Conservation (phyloP, 2,888 invertebrate species). For the Platerodrilus igneus region DNA sequence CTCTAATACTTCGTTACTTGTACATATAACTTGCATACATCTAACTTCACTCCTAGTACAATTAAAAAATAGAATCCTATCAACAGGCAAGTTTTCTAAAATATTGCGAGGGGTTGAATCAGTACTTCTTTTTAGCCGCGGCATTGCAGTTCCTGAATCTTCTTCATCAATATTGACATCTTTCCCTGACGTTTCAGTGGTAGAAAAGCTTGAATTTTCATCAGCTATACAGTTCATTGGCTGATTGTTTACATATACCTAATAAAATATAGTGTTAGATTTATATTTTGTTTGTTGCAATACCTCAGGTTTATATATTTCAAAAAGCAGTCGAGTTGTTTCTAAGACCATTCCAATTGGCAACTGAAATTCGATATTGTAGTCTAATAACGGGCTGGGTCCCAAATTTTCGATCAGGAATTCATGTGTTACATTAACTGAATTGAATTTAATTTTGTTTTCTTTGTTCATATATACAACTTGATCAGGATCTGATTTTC, state of each 20-base stretch:
- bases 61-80: constrained; percentile 15
- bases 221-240: constrained; percentile 11
- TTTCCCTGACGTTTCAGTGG: constrained; percentile 4
- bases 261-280: no score
- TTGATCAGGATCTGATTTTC: constrained; percentile 27
- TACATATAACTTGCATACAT: constrained; percentile 28
- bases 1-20: constrained; percentile 23
- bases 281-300: no score
- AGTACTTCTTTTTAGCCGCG: constrained; percentile 7
- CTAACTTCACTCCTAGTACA: constrained; percentile 15
- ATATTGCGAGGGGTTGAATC: background rate
- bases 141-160: constrained; percentile 1
- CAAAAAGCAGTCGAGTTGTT: constrained; percentile 4
- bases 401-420: constrained; percentile 31
- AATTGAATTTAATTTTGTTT: constrained; percentile 16
- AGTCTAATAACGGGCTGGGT: constrained; percentile 25
- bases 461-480: constrained; percentile 26
- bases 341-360: constrained; percentile 11
- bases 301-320: constrained; percentile 17
- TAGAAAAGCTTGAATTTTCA: constrained; percentile 11
- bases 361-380: constrained; percentile 6
- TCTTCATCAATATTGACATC: constrained; percentile 7
- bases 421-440: constrained; percentile 25
- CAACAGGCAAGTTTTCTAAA: constrained; percentile 10
- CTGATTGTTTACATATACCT: constrained; percentile 13